phyloP scores from a whole-genome alignment of 1,140 invertebrate genomes.

The Pentalonia nigronervosa region DNA sequence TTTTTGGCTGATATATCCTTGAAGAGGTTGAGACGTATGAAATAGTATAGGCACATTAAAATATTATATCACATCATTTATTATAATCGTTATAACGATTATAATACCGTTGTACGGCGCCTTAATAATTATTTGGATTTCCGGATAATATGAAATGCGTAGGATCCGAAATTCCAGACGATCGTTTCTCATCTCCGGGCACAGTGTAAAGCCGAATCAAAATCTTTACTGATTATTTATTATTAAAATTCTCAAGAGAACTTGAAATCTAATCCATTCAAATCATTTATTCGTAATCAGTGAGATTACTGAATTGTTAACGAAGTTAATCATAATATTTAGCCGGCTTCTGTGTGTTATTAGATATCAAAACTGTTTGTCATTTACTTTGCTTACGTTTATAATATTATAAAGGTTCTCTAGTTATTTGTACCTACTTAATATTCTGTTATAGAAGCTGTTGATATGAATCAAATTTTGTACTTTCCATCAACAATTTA shows the following conservation, averaged over 20 bases:
- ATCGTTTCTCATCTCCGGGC: background rate
- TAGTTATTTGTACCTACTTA: background rate
- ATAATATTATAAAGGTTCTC: background rate
- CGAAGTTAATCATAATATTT: background rate
- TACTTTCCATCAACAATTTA: background rate
- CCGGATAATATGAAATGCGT: too few species aligned
- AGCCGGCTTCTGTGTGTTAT: background rate
- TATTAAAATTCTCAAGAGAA: background rate
- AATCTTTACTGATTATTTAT: background rate
- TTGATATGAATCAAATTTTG: background rate
- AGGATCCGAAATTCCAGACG: too few species aligned
- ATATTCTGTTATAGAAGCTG: background rate
- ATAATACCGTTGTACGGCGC: too few species aligned
- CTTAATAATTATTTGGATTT: too few species aligned
- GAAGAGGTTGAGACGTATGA: too few species aligned
- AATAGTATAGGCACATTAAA: too few species aligned
- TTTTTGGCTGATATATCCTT: too few species aligned
- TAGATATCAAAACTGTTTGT: background rate
- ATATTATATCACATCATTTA: too few species aligned
- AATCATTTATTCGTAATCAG: background rate
- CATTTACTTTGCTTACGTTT: background rate
- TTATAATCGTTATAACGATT: too few species aligned
- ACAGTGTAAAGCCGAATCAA: background rate
- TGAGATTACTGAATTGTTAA: background rate
- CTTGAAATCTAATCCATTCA: background rate